Base-by-base conservation (phyloP, 2,888 invertebrate genomes). In the Arge pagana region DNA sequence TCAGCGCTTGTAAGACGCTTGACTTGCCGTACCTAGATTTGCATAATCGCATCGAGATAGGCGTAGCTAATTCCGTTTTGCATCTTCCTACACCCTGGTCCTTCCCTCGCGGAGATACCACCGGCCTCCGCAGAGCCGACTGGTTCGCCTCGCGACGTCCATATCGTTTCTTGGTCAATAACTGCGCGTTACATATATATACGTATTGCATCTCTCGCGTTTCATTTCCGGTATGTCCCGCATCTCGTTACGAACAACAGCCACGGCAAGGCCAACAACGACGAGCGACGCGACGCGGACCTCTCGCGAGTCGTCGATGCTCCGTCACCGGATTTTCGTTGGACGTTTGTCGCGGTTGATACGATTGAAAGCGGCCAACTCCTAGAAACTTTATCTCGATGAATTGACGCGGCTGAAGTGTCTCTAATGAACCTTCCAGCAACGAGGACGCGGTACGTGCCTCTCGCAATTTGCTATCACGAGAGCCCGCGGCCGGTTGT, bases 381-480 rank as follows among this genome's bases (percentile, higher is more conserved):
- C n/a, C n/a, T n/a, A n/a, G n/a, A 24, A 23, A 4, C 35, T 35
- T 45, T 45, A 45, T 45, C 45, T 45, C 5, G 33, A n/a, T n/a
- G n/a, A 35, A 45, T 35, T 45, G 45, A 31, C 35, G 45, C 35
- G 35, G 23, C 33, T 23, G 30, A 33, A n/a, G 33, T n/a, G 35
- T 45, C 45, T 33, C 45, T 45, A 45, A 45, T 45, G 45, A 45
- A 45, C 45, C 45, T 45, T 45, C 33, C 45, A 31, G 21, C 33
- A 33, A 33, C 33, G 35, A 33, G 45, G 33, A 45, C 33, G 23
- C 15, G 13, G 45, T 18, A n/a, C n/a, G n/a, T n/a, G n/a, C 35
- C 35, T 35, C 45, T 45, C 13, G 54, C 56, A 36, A 53, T 60
- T 56, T 58, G 56, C 60, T 62, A 57, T 41, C 50, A 26, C 37